Evolutionary conservation across 2,888 invertebrate species (phyloP).

Genomic region (Luperina testacea): DNA sequence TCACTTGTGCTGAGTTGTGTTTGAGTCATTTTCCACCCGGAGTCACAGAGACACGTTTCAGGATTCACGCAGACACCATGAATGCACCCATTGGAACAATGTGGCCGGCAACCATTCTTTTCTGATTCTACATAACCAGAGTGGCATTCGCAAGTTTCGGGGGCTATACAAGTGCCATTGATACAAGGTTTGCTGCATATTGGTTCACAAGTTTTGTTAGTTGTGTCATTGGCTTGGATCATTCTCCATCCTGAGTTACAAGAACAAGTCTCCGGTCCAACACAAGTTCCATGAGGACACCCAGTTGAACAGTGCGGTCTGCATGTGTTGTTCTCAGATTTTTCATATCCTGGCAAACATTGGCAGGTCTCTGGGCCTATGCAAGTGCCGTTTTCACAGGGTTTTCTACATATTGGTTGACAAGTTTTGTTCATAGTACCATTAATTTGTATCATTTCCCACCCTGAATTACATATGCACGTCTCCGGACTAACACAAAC

Average conservation of each 20-base stretch:
- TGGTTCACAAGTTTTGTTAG: slow-evolving; percentile 9
- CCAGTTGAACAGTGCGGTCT: slow-evolving; percentile 56
- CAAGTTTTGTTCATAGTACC: slow-evolving; percentile 6
- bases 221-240: not conserved
- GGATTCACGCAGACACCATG: slow-evolving; percentile 36
- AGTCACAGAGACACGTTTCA: slow-evolving; percentile 28
- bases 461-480: slow-evolving; percentile 30
- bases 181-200: slow-evolving; percentile 29
- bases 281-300: slow-evolving; percentile 56
- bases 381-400: slow-evolving; percentile 37
- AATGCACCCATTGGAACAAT: slow-evolving; percentile 31
- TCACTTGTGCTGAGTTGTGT: not conserved
- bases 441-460: slow-evolving; percentile 12
- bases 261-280: slow-evolving; percentile 47
- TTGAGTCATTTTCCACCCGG: slow-evolving; percentile 23
- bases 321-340: slow-evolving; percentile 30
- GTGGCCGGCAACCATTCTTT: slow-evolving; percentile 23
- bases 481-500: slow-evolving; percentile 6
- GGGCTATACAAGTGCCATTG: slow-evolving; percentile 36
- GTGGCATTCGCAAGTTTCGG: slow-evolving; percentile 47
- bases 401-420: slow-evolving; percentile 21
- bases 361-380: slow-evolving; percentile 21
- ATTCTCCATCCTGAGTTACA: slow-evolving; percentile 25
- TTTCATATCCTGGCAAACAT: slow-evolving; percentile 28
- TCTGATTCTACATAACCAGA: slow-evolving; percentile 17